Evolutionary conservation across 2,797 vertebrate species (phyloP).

Genomic region (Galagoides demidoff): DNA sequence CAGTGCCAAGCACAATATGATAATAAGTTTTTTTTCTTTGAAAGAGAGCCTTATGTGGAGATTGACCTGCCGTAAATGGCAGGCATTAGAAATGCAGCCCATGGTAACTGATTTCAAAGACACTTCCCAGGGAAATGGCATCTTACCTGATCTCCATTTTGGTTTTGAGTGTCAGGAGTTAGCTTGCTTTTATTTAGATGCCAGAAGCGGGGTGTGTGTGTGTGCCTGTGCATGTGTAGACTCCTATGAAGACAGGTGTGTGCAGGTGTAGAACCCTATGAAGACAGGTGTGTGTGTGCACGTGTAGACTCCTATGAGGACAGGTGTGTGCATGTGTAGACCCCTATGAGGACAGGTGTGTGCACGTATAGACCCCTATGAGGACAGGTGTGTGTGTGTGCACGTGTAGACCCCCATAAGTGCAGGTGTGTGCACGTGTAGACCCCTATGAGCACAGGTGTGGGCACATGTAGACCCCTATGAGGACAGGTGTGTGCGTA

Average conservation of each 20-base stretch:
- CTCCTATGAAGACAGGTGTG: too few species aligned
- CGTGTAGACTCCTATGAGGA: too few species aligned
- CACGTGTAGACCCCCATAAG: too few species aligned
- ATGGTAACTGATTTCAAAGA: background rate
- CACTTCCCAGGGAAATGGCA: background rate
- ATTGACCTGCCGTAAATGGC: background rate
- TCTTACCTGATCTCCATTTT: background rate
- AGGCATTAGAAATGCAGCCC: background rate
- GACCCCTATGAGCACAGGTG: too few species aligned
- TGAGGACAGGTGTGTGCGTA: too few species aligned
- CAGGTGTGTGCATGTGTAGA: too few species aligned
- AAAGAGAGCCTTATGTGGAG: background rate
- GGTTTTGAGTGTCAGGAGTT: background rate
- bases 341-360: too few species aligned
- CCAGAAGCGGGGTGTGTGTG: background rate
- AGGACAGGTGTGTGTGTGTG: too few species aligned
- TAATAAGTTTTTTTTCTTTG: background rate
- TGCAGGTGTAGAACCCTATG: background rate
- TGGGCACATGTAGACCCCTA: too few species aligned
- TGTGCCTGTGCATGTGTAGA: background rate
- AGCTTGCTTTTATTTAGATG: constrained; percentile 17
- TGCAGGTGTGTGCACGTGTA: too few species aligned
- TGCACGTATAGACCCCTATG: too few species aligned
- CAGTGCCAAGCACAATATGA: background rate
- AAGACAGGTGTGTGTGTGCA: too few species aligned